Conservation (phyloP, 2,797 vertebrate genomes). For the Varecia variegata region DNA sequence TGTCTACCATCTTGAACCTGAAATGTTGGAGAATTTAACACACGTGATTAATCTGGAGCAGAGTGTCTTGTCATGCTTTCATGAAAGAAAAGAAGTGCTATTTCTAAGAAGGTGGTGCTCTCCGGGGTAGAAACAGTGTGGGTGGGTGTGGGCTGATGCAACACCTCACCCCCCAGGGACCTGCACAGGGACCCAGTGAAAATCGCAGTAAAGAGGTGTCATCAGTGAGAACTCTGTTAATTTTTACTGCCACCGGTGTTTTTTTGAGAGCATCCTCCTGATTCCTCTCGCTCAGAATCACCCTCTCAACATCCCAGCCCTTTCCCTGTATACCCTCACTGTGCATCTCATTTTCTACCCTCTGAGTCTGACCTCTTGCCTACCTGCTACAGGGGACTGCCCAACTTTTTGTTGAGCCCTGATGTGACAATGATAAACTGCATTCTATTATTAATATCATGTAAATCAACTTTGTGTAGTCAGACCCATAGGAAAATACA, state of each 20-base stretch:
- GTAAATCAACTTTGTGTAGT: neutral
- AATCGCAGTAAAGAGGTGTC: neutral
- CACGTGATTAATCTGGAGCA: neutral
- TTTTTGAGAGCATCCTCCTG: neutral
- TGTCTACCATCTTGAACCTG: neutral
- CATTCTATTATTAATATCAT: neutral
- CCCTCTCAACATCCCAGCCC: neutral
- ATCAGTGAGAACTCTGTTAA: neutral
- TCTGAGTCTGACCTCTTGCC: neutral
- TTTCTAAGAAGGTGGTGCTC: neutral
- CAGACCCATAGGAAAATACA: neutral
- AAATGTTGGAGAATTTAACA: neutral
- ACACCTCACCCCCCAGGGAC: neutral
- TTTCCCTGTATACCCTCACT: neutral
- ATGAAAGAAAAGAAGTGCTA: neutral
- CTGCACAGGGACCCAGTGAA: neutral
- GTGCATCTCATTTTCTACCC: neutral
- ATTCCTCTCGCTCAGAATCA: neutral
- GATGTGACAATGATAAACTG: neutral
- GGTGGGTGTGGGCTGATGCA: fast-evolving
- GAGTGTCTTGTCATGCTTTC: neutral
- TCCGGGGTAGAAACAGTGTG: fast-evolving
- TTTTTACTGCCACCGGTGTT: neutral
- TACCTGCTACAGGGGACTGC: neutral
- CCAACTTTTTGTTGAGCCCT: neutral